Conservation (phyloP, 2,888 invertebrate genomes). For the Ommatoiulus sabulosus region DNA sequence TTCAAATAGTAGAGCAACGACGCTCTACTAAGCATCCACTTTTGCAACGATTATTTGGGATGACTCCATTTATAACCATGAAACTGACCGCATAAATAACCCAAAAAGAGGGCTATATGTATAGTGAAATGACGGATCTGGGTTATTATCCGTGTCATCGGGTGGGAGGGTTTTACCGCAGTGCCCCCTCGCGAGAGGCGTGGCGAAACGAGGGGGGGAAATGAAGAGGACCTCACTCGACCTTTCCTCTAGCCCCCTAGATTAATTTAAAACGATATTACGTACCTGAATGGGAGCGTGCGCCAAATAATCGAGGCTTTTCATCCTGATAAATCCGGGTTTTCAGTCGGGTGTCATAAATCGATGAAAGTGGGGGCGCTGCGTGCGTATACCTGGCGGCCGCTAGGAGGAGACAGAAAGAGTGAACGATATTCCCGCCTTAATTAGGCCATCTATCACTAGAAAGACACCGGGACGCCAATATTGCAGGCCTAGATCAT, state of each 20-base stretch:
- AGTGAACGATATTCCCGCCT: background rate
- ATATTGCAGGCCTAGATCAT: slow-evolving; percentile 42
- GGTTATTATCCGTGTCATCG: background rate
- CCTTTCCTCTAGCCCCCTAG: slow-evolving; percentile 27
- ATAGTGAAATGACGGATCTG: background rate
- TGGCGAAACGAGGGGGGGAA: background rate
- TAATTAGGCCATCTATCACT: slow-evolving; percentile 53
- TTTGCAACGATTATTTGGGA: too few species aligned
- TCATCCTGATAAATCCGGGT: slow-evolving; percentile 23
- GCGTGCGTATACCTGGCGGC: background rate
- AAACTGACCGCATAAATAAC: slow-evolving; percentile 4
- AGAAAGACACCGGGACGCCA: slow-evolving; percentile 51
- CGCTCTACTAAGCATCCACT: too few species aligned
- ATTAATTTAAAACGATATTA: slow-evolving; percentile 50
- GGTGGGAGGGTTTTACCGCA: slow-evolving; percentile 35
- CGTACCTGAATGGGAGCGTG: slow-evolving; percentile 49
- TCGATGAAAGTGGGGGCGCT: slow-evolving; percentile 29
- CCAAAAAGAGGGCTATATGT: background rate
- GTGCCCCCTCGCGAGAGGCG: slow-evolving; percentile 43
- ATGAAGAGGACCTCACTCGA: slow-evolving; percentile 52
- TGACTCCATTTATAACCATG: too few species aligned
- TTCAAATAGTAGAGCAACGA: too few species aligned
- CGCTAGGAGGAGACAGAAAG: background rate
- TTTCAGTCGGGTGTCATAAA: slow-evolving; percentile 39
- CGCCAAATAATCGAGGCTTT: slow-evolving; percentile 39